phyloP scores from a whole-genome alignment of 2,888 invertebrate genomes.

The Phyllotreta cruciferae region DNA sequence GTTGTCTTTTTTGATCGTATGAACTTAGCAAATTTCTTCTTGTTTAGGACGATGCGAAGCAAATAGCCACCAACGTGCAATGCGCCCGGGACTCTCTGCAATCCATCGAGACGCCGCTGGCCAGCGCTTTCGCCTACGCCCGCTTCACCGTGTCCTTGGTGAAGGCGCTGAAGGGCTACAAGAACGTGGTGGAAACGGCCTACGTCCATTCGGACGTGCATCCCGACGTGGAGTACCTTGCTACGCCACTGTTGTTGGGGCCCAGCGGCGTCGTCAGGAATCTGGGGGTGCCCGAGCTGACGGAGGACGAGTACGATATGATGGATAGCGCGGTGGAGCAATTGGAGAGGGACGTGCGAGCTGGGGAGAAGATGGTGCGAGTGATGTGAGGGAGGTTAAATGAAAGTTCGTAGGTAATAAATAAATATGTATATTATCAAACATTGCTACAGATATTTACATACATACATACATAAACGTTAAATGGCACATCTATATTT shows the following conservation, averaged over 20 bases:
- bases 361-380: conserved; percentile 52
- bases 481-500: conserved; percentile 54
- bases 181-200: conserved; percentile 55
- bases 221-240: conserved; percentile 53
- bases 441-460: conserved; percentile 53
- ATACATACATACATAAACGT: conserved; percentile 49
- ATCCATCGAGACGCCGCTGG: conserved; percentile 59
- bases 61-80: conserved; percentile 59
- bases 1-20: too few species aligned
- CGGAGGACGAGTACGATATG: conserved; percentile 55
- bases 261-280: conserved; percentile 52
- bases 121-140: conserved; percentile 70
- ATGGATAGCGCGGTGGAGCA: conserved; percentile 53
- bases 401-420: conserved; percentile 43
- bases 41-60: conserved; percentile 53
- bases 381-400: conserved; percentile 41
- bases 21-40: too few species aligned
- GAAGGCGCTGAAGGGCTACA: conserved; percentile 59
- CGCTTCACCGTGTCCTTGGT: conserved; percentile 67
- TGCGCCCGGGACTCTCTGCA: conserved; percentile 69
- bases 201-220: conserved; percentile 53
- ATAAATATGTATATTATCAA: conserved; percentile 56
- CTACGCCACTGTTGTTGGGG: conserved; percentile 56
- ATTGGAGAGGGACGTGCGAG: conserved; percentile 51
- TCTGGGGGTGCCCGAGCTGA: conserved; percentile 54